These are phyloP conservation scores for Dolichotis patagonum DNA, from an alignment of 2,113 vertebrate genomes.

Conservation along the genomic window DNA sequence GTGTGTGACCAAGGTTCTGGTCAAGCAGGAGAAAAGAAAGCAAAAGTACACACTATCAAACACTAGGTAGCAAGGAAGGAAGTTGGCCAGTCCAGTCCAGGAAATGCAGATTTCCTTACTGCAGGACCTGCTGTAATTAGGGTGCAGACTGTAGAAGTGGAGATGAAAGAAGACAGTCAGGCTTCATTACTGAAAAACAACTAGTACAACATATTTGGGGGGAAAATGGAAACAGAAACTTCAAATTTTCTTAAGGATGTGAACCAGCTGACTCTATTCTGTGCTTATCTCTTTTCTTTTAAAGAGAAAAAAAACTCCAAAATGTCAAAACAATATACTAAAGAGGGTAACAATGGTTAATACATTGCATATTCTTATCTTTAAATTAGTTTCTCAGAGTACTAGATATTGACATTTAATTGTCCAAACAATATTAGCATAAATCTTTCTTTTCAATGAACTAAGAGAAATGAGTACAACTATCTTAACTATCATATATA, in stretches of 20 bases:
- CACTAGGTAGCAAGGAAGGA: not conserved
- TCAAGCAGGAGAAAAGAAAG: not conserved
- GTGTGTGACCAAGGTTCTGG: not conserved
- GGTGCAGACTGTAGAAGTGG: slow-evolving; percentile 50
- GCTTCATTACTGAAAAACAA: slow-evolving; percentile 72
- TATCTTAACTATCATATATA: too few relatives aligned
- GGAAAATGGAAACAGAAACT: slow-evolving; percentile 53
- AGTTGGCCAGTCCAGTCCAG: slow-evolving; percentile 64
- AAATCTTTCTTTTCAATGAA: too few relatives aligned
- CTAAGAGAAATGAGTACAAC: too few relatives aligned
- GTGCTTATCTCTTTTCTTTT: too few relatives aligned
- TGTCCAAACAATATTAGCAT: too few relatives aligned
- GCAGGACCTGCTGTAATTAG: slow-evolving; percentile 56
- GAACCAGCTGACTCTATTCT: slow-evolving; percentile 28
- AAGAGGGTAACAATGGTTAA: too few relatives aligned
- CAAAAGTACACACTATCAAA: not conserved
- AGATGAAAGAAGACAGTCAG: slow-evolving; percentile 59
- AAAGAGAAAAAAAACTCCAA: too few relatives aligned
- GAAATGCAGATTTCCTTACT: slow-evolving; percentile 60
- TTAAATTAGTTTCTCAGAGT: too few relatives aligned
- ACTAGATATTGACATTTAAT: too few relatives aligned
- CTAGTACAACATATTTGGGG: not conserved
- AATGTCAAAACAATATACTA: too few relatives aligned
- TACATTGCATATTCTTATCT: too few relatives aligned
- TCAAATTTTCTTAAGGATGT: slow-evolving; percentile 76